These are phyloP conservation scores for Sepioteuthis lessoniana DNA, from an alignment of 2,888 invertebrate species.

Conservation along the genomic window DNA sequence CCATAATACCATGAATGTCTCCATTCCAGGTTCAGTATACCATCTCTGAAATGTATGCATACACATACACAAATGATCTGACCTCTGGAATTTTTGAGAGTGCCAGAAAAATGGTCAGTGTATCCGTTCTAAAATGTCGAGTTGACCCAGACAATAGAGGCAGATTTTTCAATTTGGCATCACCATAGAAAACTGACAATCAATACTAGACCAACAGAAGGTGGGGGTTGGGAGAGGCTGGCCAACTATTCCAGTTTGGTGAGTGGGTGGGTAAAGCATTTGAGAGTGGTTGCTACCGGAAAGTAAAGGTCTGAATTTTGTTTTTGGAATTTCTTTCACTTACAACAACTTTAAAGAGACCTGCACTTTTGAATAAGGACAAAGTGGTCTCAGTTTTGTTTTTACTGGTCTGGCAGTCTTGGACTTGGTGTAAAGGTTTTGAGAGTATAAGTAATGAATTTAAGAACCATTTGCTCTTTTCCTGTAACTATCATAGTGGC, in stretches of 20 bases:
- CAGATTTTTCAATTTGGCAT: not conserved
- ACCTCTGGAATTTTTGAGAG: not conserved
- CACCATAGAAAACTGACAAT: not conserved
- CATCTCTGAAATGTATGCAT: not conserved
- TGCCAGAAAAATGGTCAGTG: conserved; percentile 12
- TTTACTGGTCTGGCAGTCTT: not conserved
- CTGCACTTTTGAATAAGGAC: not conserved
- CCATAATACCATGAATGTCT: not conserved
- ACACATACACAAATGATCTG: not conserved
- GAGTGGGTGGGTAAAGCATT: not conserved
- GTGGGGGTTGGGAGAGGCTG: not conserved
- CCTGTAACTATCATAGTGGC: too few relatives aligned
- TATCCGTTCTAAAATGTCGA: not conserved
- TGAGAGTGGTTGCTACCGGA: not conserved
- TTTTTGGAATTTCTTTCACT: not conserved
- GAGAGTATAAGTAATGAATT: too few relatives aligned
- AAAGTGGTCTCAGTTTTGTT: not conserved
- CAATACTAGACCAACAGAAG: not conserved
- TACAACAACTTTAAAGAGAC: not conserved
- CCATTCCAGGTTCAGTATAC: not conserved
- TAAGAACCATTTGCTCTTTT: too few relatives aligned
- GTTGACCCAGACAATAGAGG: conserved; percentile 21
- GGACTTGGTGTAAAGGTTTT: not conserved
- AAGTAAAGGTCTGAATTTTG: not conserved
- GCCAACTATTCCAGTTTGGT: not conserved